phyloP scores from a whole-genome alignment of 2,797 vertebrate species.

The Carcharodon carcharias region DNA sequence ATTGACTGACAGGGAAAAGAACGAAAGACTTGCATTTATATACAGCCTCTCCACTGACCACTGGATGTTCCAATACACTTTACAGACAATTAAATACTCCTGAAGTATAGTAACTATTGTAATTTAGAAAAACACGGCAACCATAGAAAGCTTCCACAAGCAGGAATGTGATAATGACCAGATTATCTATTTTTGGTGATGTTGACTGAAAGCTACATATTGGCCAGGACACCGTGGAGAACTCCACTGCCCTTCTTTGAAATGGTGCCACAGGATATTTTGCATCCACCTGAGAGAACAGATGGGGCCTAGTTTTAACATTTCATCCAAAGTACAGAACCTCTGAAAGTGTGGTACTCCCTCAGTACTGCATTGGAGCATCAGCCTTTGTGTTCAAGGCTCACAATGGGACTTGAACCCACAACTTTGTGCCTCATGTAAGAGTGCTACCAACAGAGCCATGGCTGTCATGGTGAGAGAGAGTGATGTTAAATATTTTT shows the following conservation, averaged over 20 bases:
- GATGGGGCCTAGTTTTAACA: neutral
- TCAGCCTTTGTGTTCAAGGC: neutral
- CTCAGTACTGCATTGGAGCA: neutral
- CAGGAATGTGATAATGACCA: neutral
- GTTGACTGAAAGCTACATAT: neutral
- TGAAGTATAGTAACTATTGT: neutral
- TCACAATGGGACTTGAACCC: neutral
- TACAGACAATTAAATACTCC: neutral
- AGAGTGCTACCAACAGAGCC: neutral
- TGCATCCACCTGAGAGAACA: neutral
- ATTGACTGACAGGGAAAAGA: neutral
- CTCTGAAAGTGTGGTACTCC: neutral
- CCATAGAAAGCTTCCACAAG: neutral
- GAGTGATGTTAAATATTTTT: neutral
- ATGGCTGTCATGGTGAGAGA: neutral
- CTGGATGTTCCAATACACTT: neutral
- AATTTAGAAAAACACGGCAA: neutral
- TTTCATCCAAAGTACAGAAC: neutral
- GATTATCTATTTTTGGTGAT: neutral
- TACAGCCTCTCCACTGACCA: too few relatives aligned
- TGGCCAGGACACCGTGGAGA: neutral
- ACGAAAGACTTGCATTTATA: neutral
- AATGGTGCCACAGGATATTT: neutral
- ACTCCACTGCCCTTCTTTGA: neutral
- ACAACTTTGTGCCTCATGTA: neutral